These are phyloP conservation scores for Cirrhinus molitorella DNA, from an alignment of 2,797 vertebrate genomes.

Conservation along the genomic window DNA sequence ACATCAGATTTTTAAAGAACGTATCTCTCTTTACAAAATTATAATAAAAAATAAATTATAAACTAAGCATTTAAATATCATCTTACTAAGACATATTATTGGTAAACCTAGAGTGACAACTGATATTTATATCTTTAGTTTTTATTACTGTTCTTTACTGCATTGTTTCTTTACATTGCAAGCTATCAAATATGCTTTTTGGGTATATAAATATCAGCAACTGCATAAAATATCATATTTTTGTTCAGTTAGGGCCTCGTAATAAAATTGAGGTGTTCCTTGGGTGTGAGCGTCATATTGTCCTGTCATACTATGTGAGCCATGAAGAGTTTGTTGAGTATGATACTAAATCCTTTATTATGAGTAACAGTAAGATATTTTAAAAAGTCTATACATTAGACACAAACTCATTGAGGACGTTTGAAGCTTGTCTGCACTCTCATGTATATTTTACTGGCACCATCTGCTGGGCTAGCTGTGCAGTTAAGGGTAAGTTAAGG, in stretches of 20 bases:
- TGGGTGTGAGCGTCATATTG: neutral
- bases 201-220: neutral
- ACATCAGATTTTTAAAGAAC: too few species aligned
- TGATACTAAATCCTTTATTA: neutral
- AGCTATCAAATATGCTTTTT: neutral
- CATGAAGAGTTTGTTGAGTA: neutral
- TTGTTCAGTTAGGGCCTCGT: neutral
- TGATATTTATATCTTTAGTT: neutral
- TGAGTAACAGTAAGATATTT: neutral
- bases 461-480: slow-evolving; percentile 25
- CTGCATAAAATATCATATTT: neutral
- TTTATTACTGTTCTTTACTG: neutral
- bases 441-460: neutral
- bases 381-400: neutral
- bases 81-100: neutral
- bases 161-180: neutral
- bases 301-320: neutral
- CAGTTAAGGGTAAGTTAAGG: neutral
- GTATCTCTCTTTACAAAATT: neutral
- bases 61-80: neutral
- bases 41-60: neutral
- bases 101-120: neutral
- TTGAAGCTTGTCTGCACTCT: neutral
- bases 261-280: neutral
- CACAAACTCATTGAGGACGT: neutral